Evolutionary conservation across 2,797 vertebrate species (phyloP).

Genomic region (Sebastes iracundus): DNA sequence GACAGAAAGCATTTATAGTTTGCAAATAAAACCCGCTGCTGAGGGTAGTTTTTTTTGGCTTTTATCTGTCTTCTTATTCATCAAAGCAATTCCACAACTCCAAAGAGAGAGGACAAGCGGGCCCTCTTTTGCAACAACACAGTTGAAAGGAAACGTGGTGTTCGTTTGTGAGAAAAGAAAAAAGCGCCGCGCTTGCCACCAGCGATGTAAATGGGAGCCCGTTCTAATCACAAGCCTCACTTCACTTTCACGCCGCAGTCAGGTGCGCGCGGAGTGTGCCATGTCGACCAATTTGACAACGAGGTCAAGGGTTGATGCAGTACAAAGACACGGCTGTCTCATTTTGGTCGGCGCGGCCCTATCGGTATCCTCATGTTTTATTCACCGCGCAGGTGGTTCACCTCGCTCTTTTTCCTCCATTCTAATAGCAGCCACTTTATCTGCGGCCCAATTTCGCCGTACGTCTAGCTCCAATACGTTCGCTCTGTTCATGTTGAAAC

Average conservation of each 20-base stretch:
- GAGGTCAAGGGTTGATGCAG: conserved; percentile 54
- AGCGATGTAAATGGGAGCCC: conserved; percentile 11
- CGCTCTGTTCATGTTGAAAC: conserved; percentile 7
- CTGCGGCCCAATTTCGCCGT: conserved; percentile 8
- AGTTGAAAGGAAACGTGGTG: background rate
- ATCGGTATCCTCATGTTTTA: conserved; percentile 63
- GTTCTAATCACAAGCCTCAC: conserved; percentile 39
- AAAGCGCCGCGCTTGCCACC: background rate
- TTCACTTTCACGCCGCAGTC: conserved; percentile 29
- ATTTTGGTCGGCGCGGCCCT: conserved; percentile 38
- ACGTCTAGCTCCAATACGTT: conserved; percentile 2
- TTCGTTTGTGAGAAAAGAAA: conserved; percentile 18
- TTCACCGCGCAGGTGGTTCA: conserved; percentile 42
- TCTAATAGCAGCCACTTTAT: conserved; percentile 39
- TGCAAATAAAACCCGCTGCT: conserved; percentile 4
- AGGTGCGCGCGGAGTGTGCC: conserved; percentile 31
- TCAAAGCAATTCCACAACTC: background rate
- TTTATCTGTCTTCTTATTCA: background rate
- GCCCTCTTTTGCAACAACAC: background rate
- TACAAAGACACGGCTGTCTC: conserved; percentile 62
- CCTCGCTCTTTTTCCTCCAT: conserved; percentile 50
- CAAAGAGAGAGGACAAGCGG: background rate
- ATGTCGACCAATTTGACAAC: conserved; percentile 52
- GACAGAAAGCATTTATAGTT: conserved; percentile 2
- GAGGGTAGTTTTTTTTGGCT: background rate